Conservation (phyloP, 2,888 invertebrate genomes). For the Cantharis nigra region DNA sequence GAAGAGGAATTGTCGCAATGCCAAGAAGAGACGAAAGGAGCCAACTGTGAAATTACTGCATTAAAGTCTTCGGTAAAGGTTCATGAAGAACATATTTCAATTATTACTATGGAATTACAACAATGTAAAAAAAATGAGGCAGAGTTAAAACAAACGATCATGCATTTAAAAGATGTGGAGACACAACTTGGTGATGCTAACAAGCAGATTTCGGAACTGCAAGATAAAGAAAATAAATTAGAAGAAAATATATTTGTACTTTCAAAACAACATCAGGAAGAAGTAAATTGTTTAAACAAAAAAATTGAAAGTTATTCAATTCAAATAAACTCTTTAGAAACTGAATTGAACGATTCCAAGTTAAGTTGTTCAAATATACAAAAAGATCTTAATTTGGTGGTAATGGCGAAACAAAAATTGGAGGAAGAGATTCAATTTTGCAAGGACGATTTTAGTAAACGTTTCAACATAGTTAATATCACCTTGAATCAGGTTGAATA, state of each 20-base stretch:
- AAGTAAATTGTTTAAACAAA: conserved; percentile 13
- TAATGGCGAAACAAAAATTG: conserved; percentile 1
- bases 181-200: conserved; percentile 4
- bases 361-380: conserved; percentile 7
- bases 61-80: neutral
- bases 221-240: conserved; percentile 2
- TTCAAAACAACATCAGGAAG: conserved; percentile 15
- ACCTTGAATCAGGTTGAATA: conserved; percentile 14
- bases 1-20: conserved; percentile 19
- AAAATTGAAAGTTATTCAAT: conserved; percentile 17
- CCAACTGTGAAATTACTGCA: neutral
- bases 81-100: conserved; percentile 1
- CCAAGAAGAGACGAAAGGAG: conserved; percentile 5
- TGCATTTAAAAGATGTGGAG: conserved; percentile 1
- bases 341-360: conserved; percentile 11
- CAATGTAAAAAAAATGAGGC: conserved; percentile 9
- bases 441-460: conserved; percentile 15
- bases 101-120: conserved; percentile 13
- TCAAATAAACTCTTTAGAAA: conserved; percentile 19
- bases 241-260: conserved; percentile 5
- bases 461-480: conserved; percentile 14
- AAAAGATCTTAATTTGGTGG: conserved; percentile 11
- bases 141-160: neutral
- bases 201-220: neutral
- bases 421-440: conserved; percentile 16